Evolutionary conservation across 2,797 vertebrate genomes (phyloP).

Genomic region (Poeciliopsis infans): DNA sequence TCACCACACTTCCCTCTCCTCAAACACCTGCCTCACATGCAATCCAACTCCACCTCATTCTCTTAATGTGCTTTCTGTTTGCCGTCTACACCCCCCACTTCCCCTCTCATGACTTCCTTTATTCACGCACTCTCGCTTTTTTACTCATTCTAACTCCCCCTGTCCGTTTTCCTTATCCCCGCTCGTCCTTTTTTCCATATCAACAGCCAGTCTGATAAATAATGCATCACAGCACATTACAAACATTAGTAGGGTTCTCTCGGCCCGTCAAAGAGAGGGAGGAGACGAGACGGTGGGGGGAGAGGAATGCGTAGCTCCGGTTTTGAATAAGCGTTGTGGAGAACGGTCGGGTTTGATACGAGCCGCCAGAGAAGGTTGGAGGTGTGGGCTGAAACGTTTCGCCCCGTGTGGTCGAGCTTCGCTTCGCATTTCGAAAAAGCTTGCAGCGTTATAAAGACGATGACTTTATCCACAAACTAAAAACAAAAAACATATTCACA

Average conservation of each 20-base stretch:
- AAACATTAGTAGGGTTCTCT: constrained; percentile 81
- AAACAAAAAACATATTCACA: constrained; percentile 55
- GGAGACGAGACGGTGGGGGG: constrained; percentile 38
- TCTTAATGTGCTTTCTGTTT: constrained; percentile 34
- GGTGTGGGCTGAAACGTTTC: constrained; percentile 59
- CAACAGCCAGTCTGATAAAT: constrained; percentile 82
- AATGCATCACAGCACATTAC: constrained; percentile 84
- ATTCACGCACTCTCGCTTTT: constrained; percentile 22
- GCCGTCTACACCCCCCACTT: constrained; percentile 27
- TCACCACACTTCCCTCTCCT: constrained; percentile 42
- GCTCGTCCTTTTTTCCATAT: constrained; percentile 67
- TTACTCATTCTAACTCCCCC: constrained; percentile 44
- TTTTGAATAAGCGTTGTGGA: constrained; percentile 66
- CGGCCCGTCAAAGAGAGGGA: constrained; percentile 72
- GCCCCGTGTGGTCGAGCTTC: constrained; percentile 36
- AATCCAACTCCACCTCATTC: background rate
- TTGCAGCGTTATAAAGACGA: constrained; percentile 52
- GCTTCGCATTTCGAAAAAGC: constrained; percentile 49
- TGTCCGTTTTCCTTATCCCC: constrained; percentile 48
- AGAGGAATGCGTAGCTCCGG: constrained; percentile 62
- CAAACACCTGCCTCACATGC: constrained; percentile 13
- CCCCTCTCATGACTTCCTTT: constrained; percentile 20
- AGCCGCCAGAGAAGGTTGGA: constrained; percentile 50
- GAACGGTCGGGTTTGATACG: constrained; percentile 68
- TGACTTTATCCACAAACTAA: constrained; percentile 59